Percentiles rank a stretch among this genome's conserved stretches.
phyloP scores from a whole-genome alignment of 2,888 invertebrate species.

The Chromoteleia sp. region DNA sequence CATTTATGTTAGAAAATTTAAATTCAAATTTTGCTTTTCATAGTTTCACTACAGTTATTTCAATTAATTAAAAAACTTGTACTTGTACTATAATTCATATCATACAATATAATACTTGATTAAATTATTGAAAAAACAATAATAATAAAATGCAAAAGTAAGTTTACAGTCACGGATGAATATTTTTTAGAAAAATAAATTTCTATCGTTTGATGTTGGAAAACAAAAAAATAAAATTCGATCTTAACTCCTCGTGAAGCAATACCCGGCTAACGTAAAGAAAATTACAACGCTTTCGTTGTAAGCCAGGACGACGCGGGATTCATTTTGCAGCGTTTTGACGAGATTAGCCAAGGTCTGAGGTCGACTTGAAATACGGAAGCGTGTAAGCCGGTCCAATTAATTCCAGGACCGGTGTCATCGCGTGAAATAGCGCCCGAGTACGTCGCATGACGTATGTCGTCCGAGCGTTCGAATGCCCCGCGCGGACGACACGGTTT shows the following conservation, averaged over 20 bases:
- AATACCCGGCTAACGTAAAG: background rate
- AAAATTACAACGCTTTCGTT: slow-evolving; percentile 9
- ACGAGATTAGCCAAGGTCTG: slow-evolving; percentile 37
- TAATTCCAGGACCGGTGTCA: slow-evolving; percentile 40
- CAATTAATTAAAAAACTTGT: too few species aligned
- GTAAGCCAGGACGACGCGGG: slow-evolving; percentile 6
- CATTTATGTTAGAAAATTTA: too few species aligned
- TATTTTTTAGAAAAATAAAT: too few species aligned
- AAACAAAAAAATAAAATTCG: background rate
- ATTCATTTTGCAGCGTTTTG: slow-evolving; percentile 38
- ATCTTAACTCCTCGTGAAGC: background rate
- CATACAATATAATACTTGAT: too few species aligned
- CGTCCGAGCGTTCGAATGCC: background rate
- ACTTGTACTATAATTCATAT: too few species aligned
- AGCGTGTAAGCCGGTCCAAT: slow-evolving; percentile 37
- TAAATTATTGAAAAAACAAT: too few species aligned
- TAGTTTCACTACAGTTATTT: too few species aligned
- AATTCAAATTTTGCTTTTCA: too few species aligned
- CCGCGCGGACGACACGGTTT: slow-evolving; percentile 17
- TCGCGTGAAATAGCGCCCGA: slow-evolving; percentile 17
- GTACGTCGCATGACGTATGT: background rate
- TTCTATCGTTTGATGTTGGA: too few species aligned
- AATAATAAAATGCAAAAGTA: too few species aligned
- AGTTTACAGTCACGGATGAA: too few species aligned
- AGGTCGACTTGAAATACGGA: slow-evolving; percentile 32